Conservation (phyloP, 2,888 invertebrate species). For the Adineta ricciae region DNA sequence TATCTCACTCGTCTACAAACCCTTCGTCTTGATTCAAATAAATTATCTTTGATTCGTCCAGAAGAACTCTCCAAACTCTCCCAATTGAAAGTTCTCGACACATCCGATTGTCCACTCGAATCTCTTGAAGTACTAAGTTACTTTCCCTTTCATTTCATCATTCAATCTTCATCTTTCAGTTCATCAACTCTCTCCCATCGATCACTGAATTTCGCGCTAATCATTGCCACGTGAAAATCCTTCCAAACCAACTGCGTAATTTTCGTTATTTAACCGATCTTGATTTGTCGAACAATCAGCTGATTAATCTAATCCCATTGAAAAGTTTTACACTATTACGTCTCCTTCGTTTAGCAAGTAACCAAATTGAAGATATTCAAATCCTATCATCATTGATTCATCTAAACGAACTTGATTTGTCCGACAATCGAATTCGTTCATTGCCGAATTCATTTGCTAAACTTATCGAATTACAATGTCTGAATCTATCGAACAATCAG, state of each 20-base stretch:
- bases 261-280: constrained; percentile 12
- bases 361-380: neutral
- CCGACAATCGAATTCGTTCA: neutral
- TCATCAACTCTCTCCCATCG: neutral
- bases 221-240: neutral
- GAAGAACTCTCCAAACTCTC: neutral
- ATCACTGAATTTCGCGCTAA: neutral
- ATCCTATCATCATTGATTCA: neutral
- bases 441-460: neutral
- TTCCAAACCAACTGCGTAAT: neutral
- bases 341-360: neutral
- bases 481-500: neutral
- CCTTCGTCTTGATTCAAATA: neutral
- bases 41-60: neutral
- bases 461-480: neutral
- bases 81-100: neutral
- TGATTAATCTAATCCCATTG: neutral
- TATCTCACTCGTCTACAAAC: neutral
- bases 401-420: constrained; percentile 2
- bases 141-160: neutral
- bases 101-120: neutral
- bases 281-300: neutral
- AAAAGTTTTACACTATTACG: neutral
- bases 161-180: neutral
- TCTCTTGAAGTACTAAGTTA: neutral